These are phyloP conservation scores for Pangasius djambal DNA, from an alignment of 2,797 vertebrate genomes.

Conservation along the genomic window DNA sequence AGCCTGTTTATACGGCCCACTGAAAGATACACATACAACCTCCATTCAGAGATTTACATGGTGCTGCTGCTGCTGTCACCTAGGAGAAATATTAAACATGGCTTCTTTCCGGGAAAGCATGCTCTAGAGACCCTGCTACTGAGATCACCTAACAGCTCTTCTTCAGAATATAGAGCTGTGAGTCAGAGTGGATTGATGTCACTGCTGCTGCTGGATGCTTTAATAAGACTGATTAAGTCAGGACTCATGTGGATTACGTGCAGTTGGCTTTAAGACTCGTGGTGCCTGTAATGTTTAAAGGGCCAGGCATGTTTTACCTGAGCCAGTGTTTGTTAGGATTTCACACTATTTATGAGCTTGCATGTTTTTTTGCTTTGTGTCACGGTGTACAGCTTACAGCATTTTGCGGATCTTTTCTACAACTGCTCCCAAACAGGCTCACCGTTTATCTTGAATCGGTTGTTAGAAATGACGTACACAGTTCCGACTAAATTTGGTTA, in stretches of 20 bases:
- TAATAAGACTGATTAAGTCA: conserved; percentile 50
- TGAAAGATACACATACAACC: conserved; percentile 41
- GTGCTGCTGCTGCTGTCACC: conserved; percentile 49
- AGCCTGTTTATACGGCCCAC: conserved; percentile 40
- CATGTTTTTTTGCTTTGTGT: conserved; percentile 24
- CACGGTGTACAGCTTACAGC: neutral
- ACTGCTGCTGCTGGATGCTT: conserved; percentile 18
- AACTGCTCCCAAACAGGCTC: neutral
- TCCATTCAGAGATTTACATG: conserved; percentile 49
- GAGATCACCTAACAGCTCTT: conserved; percentile 49
- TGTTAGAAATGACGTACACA: neutral
- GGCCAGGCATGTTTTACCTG: neutral
- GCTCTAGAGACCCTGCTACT: conserved; percentile 37
- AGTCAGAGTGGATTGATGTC: conserved; percentile 45
- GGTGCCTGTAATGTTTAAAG: conserved; percentile 15
- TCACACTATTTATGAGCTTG: conserved; percentile 7
- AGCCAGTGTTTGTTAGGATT: conserved; percentile 17
- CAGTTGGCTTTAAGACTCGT: conserved; percentile 34
- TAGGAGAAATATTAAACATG: conserved; percentile 57
- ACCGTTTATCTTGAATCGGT: neutral
- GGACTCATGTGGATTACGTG: conserved; percentile 31
- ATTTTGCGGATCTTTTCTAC: neutral
- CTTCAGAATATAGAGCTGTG: conserved; percentile 50
- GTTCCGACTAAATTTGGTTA: neutral
- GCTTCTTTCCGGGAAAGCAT: conserved; percentile 50